Conservation (phyloP, 2,888 invertebrate species). For the Amphipoea oculea region DNA sequence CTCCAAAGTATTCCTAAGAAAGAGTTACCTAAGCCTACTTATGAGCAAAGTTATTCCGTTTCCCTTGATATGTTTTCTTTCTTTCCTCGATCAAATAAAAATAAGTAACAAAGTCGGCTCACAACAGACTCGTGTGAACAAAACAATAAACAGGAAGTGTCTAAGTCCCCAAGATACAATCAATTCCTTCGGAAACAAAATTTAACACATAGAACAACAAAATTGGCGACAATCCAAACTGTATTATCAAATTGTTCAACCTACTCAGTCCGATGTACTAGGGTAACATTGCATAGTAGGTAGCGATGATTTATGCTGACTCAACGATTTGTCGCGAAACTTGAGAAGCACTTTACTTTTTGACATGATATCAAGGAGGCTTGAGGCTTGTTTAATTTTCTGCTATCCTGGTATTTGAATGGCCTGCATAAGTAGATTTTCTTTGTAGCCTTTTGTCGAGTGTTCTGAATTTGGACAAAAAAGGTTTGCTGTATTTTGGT, state of each 20-base stretch:
- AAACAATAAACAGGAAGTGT: slow-evolving; percentile 64
- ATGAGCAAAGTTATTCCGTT: slow-evolving; percentile 37
- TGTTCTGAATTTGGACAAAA: slow-evolving; percentile 16
- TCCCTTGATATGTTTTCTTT: slow-evolving; percentile 4
- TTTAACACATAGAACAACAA: slow-evolving; percentile 59
- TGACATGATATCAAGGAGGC: slow-evolving; percentile 51
- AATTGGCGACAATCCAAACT: slow-evolving; percentile 65
- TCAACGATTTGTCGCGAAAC: slow-evolving; percentile 59
- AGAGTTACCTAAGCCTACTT: slow-evolving; percentile 33
- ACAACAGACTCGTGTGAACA: slow-evolving; percentile 34
- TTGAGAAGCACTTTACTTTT: slow-evolving; percentile 55
- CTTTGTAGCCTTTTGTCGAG: slow-evolving; percentile 43
- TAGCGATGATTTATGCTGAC: slow-evolving; percentile 59
- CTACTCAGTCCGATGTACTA: slow-evolving; percentile 42
- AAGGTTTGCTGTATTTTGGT: neutral
- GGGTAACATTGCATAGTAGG: slow-evolving; percentile 44
- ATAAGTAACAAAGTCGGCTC: slow-evolving; percentile 33
- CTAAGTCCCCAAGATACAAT: slow-evolving; percentile 54
- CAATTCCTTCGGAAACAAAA: slow-evolving; percentile 59
- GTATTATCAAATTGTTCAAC: slow-evolving; percentile 60
- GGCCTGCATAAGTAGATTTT: slow-evolving; percentile 43
- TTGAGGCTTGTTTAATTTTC: slow-evolving; percentile 59
- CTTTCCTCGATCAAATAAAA: slow-evolving; percentile 34
- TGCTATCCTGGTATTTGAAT: slow-evolving; percentile 56
- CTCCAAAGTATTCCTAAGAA: neutral